phyloP scores from a whole-genome alignment of 2,113 vertebrate genomes.

The Psittacus erithacus region DNA sequence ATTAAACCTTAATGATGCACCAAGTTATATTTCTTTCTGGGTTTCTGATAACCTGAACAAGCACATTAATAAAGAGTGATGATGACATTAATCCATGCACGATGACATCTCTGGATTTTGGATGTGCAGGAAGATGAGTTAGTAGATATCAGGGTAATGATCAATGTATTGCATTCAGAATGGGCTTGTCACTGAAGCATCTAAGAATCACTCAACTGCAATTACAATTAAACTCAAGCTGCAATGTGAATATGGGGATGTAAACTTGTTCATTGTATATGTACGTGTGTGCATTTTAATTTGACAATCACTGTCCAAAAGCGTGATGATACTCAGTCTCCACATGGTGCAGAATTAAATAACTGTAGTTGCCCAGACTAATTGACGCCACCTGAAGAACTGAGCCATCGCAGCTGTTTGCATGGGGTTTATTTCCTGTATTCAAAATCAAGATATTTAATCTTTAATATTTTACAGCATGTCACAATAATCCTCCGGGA shows the following conservation, averaged over 20 bases:
- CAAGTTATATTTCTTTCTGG: background rate
- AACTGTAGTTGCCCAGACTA: background rate
- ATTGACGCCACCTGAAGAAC: background rate
- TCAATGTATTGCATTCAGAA: background rate
- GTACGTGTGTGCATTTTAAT: background rate
- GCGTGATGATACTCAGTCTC: background rate
- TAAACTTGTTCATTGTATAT: background rate
- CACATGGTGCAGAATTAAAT: background rate
- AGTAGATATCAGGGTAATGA: background rate
- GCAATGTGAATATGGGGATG: background rate
- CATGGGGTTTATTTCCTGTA: background rate
- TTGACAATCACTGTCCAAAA: background rate
- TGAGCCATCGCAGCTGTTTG: background rate
- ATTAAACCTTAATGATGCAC: background rate
- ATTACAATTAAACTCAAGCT: background rate
- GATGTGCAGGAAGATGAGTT: background rate
- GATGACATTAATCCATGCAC: background rate
- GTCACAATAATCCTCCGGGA: background rate
- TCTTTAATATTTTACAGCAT: background rate
- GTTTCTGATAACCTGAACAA: background rate
- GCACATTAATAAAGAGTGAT: background rate
- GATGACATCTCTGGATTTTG: background rate
- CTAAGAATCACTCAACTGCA: background rate
- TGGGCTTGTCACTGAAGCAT: background rate
- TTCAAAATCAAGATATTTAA: background rate